Evolutionary conservation across 2,797 vertebrate species (phyloP).

Genomic region (Coccyzus lansbergi): DNA sequence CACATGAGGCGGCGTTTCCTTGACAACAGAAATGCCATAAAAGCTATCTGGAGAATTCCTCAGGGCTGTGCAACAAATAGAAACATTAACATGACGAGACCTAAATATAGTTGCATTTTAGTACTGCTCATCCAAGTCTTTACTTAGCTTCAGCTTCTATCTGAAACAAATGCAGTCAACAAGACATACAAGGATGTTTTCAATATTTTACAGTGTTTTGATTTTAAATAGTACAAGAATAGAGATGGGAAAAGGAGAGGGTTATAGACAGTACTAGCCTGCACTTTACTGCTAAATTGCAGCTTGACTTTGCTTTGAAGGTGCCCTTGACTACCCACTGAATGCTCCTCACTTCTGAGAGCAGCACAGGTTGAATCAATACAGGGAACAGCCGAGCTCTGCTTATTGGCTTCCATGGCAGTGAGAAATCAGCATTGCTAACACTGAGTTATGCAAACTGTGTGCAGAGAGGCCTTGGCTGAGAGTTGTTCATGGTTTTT

Average conservation of each 20-base stretch:
- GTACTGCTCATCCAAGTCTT: constrained; percentile 20
- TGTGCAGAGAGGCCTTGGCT: neutral
- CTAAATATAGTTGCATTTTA: constrained; percentile 68
- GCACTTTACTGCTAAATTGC: neutral
- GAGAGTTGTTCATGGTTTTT: neutral
- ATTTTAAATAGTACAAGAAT: neutral
- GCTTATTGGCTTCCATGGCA: neutral
- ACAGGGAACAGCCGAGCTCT: neutral
- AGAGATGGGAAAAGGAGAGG: neutral
- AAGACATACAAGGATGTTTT: neutral
- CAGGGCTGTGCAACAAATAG: constrained; percentile 67
- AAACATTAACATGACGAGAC: constrained; percentile 62
- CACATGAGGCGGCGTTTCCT: constrained; percentile 29
- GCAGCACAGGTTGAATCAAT: neutral
- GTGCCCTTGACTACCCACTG: neutral
- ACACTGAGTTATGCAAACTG: neutral
- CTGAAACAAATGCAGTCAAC: neutral
- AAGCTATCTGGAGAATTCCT: constrained; percentile 67
- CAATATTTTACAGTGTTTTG: constrained; percentile 57
- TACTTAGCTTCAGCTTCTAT: constrained; percentile 15
- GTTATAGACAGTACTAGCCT: neutral
- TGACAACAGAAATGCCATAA: constrained; percentile 68
- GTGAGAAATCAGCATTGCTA: neutral
- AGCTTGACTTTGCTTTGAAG: neutral
- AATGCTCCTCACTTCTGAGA: neutral